A percentile compares a stretch with the other conserved stretches of the same genome.
Evolutionary conservation across 92 coral and sea anemone genomes (phyloP).

Genomic region (Paragorgia papillata): DNA sequence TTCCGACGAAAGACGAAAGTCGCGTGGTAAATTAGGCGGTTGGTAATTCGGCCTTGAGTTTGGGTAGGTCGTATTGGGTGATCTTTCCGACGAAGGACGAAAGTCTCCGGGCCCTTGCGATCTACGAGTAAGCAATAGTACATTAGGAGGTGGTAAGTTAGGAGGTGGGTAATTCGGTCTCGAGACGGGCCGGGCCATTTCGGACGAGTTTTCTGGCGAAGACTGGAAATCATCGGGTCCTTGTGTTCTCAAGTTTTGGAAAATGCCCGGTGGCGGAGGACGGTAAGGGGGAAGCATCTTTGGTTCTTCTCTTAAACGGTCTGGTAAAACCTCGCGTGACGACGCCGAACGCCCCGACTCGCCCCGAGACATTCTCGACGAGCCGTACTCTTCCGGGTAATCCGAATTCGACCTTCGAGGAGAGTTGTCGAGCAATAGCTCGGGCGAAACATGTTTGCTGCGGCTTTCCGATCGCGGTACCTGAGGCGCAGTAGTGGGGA

Average conservation of each 20-base stretch:
- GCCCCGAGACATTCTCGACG: background rate
- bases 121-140: no score
- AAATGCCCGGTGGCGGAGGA: conserved; percentile 6
- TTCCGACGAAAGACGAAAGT: no score
- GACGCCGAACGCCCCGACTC: background rate
- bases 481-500: background rate
- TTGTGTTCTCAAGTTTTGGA: background rate
- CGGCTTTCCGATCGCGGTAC: background rate
- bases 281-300: conserved; percentile 38
- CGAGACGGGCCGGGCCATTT: background rate
- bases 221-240: background rate
- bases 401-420: conserved; percentile 4
- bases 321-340: conserved; percentile 3
- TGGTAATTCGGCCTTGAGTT: no score
- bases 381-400: background rate
- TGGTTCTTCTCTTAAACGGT: background rate
- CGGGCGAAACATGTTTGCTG: conserved; percentile 7
- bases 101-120: no score
- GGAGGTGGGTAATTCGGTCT: conserved; percentile 19
- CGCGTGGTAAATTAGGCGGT: no score
- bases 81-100: no score
- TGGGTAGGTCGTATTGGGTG: no score
- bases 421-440: conserved; percentile 13
- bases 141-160: background rate
- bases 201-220: conserved; percentile 8